Evolutionary conservation across 2,888 invertebrate genomes (phyloP).

Genomic region (Oconnorella tubifera): DNA sequence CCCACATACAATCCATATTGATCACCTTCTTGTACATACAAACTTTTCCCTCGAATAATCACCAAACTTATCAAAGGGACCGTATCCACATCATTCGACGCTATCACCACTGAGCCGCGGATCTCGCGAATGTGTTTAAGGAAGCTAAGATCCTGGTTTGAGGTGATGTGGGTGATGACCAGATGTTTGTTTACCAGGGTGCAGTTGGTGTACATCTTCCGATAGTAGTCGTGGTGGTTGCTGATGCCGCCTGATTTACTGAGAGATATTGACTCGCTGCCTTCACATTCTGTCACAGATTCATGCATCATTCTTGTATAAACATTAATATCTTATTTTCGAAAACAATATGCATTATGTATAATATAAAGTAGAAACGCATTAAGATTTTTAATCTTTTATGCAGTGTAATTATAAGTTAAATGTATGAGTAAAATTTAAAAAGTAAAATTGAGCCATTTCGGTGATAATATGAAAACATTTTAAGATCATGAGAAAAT

Average conservation of each 20-base stretch:
- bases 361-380: too few relatives aligned
- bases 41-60: neutral
- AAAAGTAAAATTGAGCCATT: too few relatives aligned
- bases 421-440: too few relatives aligned
- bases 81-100: neutral
- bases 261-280: neutral
- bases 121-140: neutral
- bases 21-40: neutral
- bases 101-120: neutral
- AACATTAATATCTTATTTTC: too few relatives aligned
- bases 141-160: neutral
- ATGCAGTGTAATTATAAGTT: too few relatives aligned
- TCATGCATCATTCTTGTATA: too few relatives aligned
- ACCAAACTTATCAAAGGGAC: neutral
- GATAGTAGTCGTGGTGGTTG: neutral
- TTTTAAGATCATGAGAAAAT: too few relatives aligned
- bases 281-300: neutral
- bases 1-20: neutral
- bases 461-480: too few relatives aligned
- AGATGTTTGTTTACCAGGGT: neutral
- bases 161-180: neutral
- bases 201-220: constrained; percentile 1
- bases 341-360: too few relatives aligned
- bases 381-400: too few relatives aligned
- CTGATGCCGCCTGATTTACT: neutral